Percentiles rank a stretch among this genome's conserved stretches.
These are phyloP conservation scores for Leucophenga maculata DNA, from an alignment of 2,888 invertebrate genomes.

Conservation along the genomic window DNA sequence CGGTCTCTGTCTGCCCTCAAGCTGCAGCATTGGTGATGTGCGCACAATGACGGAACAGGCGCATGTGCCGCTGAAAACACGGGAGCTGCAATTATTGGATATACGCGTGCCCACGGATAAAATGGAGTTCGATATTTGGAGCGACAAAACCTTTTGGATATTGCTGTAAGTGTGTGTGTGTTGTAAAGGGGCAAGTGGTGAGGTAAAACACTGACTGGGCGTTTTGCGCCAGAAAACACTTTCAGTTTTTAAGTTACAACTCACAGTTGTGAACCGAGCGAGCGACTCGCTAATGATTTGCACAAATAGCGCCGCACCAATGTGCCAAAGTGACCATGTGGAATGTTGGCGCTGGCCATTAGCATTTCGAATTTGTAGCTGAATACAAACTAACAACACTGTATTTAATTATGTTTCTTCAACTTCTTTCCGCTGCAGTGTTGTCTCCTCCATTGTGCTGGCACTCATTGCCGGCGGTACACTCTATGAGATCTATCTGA, in stretches of 20 bases:
- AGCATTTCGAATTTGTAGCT: slow-evolving; percentile 35
- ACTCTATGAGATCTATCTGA: slow-evolving; percentile 77
- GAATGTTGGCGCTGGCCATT: slow-evolving; percentile 39
- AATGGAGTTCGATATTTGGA: slow-evolving; percentile 75
- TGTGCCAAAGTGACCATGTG: no score
- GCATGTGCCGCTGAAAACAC: slow-evolving; percentile 72
- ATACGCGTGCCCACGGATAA: slow-evolving; percentile 81
- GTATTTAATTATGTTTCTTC: slow-evolving; percentile 2
- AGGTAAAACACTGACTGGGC: no score
- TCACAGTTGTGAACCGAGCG: background rate
- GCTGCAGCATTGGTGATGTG: slow-evolving; percentile 79
- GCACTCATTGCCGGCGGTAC: slow-evolving; percentile 79
- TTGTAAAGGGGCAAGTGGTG: background rate
- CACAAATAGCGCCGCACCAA: slow-evolving; percentile 17
- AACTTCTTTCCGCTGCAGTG: slow-evolving; percentile 69
- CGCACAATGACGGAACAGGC: slow-evolving; percentile 75
- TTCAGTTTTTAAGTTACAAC: background rate
- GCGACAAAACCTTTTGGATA: slow-evolving; percentile 81
- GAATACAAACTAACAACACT: background rate
- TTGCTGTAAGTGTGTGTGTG: slow-evolving; percentile 75
- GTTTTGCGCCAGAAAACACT: slow-evolving; percentile 12
- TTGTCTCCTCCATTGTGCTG: slow-evolving; percentile 74
- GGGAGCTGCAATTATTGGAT: slow-evolving; percentile 76
- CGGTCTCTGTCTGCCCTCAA: slow-evolving; percentile 83
- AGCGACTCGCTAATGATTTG: slow-evolving; percentile 5